Conservation (phyloP, 2,797 vertebrate genomes). For the Furcifer pardalis region DNA sequence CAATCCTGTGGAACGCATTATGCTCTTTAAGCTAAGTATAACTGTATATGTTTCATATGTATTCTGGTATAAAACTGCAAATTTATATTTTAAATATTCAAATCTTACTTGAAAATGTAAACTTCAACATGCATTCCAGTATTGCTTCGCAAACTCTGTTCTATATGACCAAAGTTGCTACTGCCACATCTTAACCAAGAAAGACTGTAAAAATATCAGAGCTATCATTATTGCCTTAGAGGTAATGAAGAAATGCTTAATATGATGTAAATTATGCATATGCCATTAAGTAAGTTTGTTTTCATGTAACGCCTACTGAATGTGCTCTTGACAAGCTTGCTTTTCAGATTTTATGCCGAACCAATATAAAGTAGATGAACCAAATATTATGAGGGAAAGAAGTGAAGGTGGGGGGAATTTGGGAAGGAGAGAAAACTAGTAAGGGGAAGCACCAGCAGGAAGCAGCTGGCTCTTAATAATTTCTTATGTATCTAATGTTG, state of each 20-base stretch:
- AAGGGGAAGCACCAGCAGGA: constrained; percentile 25
- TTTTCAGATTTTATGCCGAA: constrained; percentile 42
- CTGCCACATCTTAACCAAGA: constrained; percentile 35
- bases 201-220: constrained; percentile 37
- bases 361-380: constrained; percentile 34
- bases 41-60: neutral
- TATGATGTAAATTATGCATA: neutral
- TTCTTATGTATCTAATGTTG: constrained; percentile 42
- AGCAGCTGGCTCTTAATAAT: constrained; percentile 40
- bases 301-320: neutral
- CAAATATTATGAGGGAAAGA: constrained; percentile 18
- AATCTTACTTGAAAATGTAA: neutral
- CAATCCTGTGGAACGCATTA: too few species aligned
- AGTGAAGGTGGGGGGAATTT: constrained; percentile 3
- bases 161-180: constrained; percentile 36
- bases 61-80: too few species aligned
- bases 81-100: neutral
- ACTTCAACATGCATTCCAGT: neutral
- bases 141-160: neutral
- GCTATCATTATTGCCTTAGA: neutral
- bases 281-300: constrained; percentile 1
- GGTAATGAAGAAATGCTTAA: neutral
- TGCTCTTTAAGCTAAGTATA: too few species aligned
- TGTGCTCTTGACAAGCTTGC: constrained; percentile 22
- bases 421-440: constrained; percentile 18